phyloP scores from a whole-genome alignment of 2,888 invertebrate species.

The Graphium colonna region DNA sequence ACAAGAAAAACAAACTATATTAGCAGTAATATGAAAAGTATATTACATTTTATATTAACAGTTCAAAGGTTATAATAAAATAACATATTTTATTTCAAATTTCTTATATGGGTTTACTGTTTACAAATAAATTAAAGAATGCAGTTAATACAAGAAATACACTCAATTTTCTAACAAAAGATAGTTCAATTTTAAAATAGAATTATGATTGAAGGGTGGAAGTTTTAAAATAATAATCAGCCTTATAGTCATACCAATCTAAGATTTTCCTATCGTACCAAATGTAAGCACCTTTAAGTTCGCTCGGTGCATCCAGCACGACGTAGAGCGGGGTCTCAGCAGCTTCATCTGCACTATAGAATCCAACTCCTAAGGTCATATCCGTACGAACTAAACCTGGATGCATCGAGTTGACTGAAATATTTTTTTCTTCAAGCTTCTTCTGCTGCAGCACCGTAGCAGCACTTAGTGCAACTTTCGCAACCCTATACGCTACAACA shows the following conservation, averaged over 20 bases:
- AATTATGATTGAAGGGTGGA: slow-evolving; percentile 30
- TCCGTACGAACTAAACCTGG: slow-evolving; percentile 90
- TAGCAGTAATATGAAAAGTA: too few species aligned
- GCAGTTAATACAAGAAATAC: too few species aligned
- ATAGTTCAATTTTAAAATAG: too few species aligned
- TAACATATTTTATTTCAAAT: too few species aligned
- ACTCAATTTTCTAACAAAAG: too few species aligned
- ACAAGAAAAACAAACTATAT: too few species aligned
- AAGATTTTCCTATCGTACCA: slow-evolving; percentile 78
- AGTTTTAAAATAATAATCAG: slow-evolving; percentile 50
- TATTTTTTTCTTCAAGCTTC: slow-evolving; percentile 76
- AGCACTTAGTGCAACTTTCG: slow-evolving; percentile 86
- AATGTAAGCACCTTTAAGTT: slow-evolving; percentile 81
- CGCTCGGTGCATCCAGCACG: slow-evolving; percentile 69
- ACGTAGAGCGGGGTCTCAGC: slow-evolving; percentile 77
- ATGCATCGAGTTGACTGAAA: slow-evolving; percentile 82
- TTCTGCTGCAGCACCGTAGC: slow-evolving; percentile 83
- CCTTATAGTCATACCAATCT: slow-evolving; percentile 74
- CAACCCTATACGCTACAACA: slow-evolving; percentile 81
- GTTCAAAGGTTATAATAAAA: too few species aligned
- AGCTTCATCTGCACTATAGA: too few species aligned
- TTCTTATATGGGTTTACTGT: too few species aligned
- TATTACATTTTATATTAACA: too few species aligned
- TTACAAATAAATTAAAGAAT: too few species aligned
- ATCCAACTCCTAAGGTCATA: slow-evolving; percentile 84